Percentiles rank a stretch among this genome's conserved stretches.
These are phyloP conservation scores for Sabatieria punctata DNA, from an alignment of 2,888 invertebrate genomes.

Conservation along the genomic window DNA sequence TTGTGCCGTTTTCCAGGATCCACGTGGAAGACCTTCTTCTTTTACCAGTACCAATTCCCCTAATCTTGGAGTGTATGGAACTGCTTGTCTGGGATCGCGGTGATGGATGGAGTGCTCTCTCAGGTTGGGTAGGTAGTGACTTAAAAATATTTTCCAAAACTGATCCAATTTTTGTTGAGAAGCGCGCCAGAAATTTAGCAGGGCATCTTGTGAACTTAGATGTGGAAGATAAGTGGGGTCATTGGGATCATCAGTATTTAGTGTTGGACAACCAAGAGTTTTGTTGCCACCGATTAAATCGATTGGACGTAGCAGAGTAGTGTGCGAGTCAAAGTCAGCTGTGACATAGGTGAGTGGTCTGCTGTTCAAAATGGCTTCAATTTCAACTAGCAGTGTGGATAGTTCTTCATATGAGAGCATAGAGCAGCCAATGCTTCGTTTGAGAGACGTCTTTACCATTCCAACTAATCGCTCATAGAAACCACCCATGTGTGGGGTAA, in stretches of 20 bases:
- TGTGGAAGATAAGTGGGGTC: too few species aligned
- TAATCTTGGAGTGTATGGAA: background rate
- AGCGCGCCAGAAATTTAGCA: background rate
- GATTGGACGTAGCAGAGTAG: constrained; percentile 2
- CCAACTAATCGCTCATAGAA: constrained; percentile 34
- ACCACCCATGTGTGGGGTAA: constrained; percentile 36
- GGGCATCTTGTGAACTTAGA: too few species aligned
- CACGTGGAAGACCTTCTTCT: background rate
- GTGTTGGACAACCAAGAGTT: background rate
- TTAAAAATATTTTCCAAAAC: background rate
- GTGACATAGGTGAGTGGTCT: constrained; percentile 27
- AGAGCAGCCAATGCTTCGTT: constrained; percentile 27
- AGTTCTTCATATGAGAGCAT: constrained; percentile 32
- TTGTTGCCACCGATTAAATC: background rate
- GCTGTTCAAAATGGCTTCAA: constrained; percentile 24
- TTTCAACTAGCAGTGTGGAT: constrained; percentile 24
- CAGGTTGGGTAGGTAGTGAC: background rate
- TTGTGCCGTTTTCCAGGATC: background rate
- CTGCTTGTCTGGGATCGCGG: background rate
- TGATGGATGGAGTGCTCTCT: background rate
- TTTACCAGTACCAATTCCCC: background rate
- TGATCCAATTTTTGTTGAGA: background rate
- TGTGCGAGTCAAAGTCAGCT: constrained; percentile 15
- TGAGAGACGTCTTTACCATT: constrained; percentile 29
- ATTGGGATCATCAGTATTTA: background rate